A percentile compares a stretch with the other conserved stretches of the same genome.
Evolutionary conservation across 2,888 invertebrate genomes (phyloP).

Genomic region (Listrodromus nycthemerus): DNA sequence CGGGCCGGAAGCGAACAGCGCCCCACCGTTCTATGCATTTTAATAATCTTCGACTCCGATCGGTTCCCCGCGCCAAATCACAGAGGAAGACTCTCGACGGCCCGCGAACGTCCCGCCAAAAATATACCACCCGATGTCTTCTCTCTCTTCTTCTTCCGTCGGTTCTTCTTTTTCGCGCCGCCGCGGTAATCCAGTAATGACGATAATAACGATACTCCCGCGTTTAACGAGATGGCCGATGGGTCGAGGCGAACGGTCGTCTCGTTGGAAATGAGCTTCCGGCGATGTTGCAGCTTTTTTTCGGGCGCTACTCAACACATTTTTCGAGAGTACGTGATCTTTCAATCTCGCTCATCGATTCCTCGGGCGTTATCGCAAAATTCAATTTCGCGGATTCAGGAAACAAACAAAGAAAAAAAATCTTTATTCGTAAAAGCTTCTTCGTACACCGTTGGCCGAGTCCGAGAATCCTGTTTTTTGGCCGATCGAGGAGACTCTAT

Average conservation of each 20-base stretch:
- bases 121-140: conserved; percentile 16
- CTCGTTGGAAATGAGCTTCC: conserved; percentile 60
- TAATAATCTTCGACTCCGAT: background rate
- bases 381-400: background rate
- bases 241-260: no score
- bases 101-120: conserved; percentile 10
- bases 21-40: conserved; percentile 1
- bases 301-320: conserved; percentile 30
- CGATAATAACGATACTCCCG: conserved; percentile 66
- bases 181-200: conserved; percentile 63
- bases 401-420: no score
- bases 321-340: background rate
- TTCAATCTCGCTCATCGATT: background rate
- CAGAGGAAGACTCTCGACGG: conserved; percentile 47
- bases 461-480: no score
- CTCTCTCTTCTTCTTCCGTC: background rate
- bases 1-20: conserved; percentile 37
- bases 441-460: no score
- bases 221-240: conserved; percentile 64
- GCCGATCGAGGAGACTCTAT: no score
- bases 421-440: no score
- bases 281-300: conserved; percentile 65
- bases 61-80: conserved; percentile 62
- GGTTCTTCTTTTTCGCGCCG: background rate
- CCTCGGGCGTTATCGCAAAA: background rate